Evolutionary conservation across 2,797 vertebrate species (phyloP), one percentile per base, ranked within the genome.

Genomic region (Lutjanus campechanus): DNA sequence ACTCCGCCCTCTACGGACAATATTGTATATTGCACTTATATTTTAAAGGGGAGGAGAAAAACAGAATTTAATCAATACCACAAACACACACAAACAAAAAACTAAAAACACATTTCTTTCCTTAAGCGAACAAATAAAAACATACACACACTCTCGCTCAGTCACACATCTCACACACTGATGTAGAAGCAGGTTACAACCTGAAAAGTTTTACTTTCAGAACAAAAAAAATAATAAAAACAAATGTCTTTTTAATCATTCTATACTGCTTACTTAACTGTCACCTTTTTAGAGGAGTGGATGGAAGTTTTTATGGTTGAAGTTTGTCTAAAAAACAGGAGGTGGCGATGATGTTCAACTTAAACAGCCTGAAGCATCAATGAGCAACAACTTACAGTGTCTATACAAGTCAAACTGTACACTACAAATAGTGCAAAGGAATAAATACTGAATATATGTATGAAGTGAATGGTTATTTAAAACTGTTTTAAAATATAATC

Each of bases 271-370:
- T 36, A 36, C 29, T 36, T 36, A 36, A 36, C 29, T 36, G 29
- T 5, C 29, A 36, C 29, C 5, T 36, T 36, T 36, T 36, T 36
- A 5, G 29, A 36, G 29, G 29, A 3, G 29, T 36, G 29, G 29
- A 36, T 36, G 19, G 56, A 1, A 40, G 69, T 22, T 41, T 17
- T 58, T 7, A 60, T 10, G 77, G 16, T 0, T 13, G 88, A 85
- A 46, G 86, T 83, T 60, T 89, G 43, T 85, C 87, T 2, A 73
- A 1, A 0, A 85, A 83, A 0, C 93, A 92, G 83, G 93, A 95
- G 86, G 93, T 91, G 82, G 85, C 87, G 47, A 89, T 88, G 40
- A 85, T 60, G 63, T 94, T 51, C 22, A 91, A 25, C 25, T 25
- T 25, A 1, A 17, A 7, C 19, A n/a, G 50, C 16, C 50, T 19